phyloP scores from a whole-genome alignment of 1,140 invertebrate species.

The Mercenaria mercenaria region DNA sequence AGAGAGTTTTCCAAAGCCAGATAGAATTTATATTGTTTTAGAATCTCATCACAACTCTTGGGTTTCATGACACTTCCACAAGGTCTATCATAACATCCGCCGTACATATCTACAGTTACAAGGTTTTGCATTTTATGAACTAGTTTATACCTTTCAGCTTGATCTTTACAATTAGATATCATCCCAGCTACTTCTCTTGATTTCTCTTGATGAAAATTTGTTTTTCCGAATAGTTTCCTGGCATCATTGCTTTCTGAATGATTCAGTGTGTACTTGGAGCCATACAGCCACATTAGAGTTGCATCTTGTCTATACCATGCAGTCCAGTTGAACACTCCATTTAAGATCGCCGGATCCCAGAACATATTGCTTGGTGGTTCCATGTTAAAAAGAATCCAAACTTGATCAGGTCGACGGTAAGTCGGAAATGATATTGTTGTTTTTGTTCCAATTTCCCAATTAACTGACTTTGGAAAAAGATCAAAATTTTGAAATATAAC shows the following conservation, averaged over 20 bases:
- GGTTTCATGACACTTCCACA: conserved; percentile 66
- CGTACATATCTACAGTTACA: conserved; percentile 89
- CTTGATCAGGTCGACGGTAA: conserved; percentile 69
- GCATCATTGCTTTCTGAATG: not conserved
- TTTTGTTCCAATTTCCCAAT: conserved; percentile 24
- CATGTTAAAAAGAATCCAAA: conserved; percentile 76
- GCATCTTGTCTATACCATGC: conserved; percentile 76
- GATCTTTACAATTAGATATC: conserved; percentile 89
- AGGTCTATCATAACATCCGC: conserved; percentile 84
- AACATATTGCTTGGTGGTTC: conserved; percentile 75
- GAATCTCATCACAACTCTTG: conserved; percentile 67
- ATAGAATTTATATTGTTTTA: conserved; percentile 95
- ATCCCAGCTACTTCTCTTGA: conserved; percentile 88
- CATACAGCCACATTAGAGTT: conserved; percentile 74
- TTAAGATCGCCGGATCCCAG: conserved; percentile 55
- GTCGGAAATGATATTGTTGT: conserved; percentile 62
- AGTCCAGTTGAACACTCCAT: conserved; percentile 78
- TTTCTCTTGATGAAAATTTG: conserved; percentile 53
- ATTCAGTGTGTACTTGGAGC: conserved; percentile 11
- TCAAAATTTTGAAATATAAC: conserved; percentile 78
- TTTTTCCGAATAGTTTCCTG: not conserved
- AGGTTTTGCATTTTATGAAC: conserved; percentile 87
- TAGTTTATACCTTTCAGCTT: conserved; percentile 87
- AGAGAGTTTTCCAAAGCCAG: conserved; percentile 85
- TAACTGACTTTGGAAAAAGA: conserved; percentile 21